A percentile compares a stretch with the other conserved stretches of the same genome.
Evolutionary conservation across 2,797 vertebrate genomes (phyloP).

Genomic region (Bufotes viridis): DNA sequence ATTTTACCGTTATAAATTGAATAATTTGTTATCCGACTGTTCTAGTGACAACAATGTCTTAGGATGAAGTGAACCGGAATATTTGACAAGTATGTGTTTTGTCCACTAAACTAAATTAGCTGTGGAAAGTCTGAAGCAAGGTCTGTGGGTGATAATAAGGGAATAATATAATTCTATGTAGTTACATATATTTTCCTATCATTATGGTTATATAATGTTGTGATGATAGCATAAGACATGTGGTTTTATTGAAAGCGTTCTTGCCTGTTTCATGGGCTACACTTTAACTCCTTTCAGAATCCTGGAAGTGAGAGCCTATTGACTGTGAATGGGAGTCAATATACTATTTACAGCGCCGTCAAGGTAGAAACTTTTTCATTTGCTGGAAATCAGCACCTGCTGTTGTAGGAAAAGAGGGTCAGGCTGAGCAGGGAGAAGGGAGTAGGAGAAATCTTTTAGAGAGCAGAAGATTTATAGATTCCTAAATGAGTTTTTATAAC

Average conservation of each 20-base stretch:
- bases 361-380: conserved; percentile 37
- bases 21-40: conserved; percentile 21
- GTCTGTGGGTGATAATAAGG: not conserved
- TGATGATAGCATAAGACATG: conserved; percentile 29
- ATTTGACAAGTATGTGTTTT: not conserved
- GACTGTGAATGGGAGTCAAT: conserved; percentile 28
- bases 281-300: conserved; percentile 25
- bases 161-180: conserved; percentile 10
- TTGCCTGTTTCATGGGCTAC: not conserved
- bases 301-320: conserved; percentile 27
- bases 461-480: conserved; percentile 3
- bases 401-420: conserved; percentile 16
- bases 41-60: conserved; percentile 12
- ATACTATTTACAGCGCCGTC: conserved; percentile 14
- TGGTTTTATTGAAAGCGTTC: conserved; percentile 17
- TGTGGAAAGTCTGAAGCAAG: not conserved
- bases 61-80: conserved; percentile 16
- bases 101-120: conserved; percentile 30
- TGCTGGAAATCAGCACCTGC: conserved; percentile 17
- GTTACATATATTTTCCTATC: not conserved
- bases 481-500: not conserved
- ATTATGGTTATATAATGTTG: conserved; percentile 20
- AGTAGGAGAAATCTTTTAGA: not conserved
- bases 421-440: not conserved
- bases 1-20: not conserved